Base-by-base conservation (phyloP, 2,113 vertebrate genomes). In the Elachura formosa region DNA sequence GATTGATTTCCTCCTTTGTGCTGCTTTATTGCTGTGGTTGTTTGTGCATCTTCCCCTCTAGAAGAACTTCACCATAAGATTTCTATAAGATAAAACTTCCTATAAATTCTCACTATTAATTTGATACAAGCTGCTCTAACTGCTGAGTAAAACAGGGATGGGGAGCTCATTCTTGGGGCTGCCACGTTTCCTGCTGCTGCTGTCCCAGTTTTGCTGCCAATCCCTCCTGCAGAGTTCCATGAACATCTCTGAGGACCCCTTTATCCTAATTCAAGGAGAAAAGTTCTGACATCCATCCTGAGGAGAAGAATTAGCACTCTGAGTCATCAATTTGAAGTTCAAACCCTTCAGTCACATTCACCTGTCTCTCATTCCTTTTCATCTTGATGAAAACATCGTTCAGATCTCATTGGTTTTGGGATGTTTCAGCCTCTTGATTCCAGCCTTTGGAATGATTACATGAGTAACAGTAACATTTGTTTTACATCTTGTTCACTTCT, bases 231-330 rank as follows among this genome's bases (percentile, higher is more conserved):
- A 28, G 17, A 52, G 19, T 9, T n/a, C 3, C 33, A 13, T 8
- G 40, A 17, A 2, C 6, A 0, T 24, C 1, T 8, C 58, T 49
- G 7, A 28, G 62, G 38, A 26, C 34, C 5, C n/a, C n/a, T n/a
- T n/a, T n/a, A n/a, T n/a, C n/a, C n/a, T n/a, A n/a, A n/a, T n/a
- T 66, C 3, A 6, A 41, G 18, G 40, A 2, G 38, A 4, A 10
- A 68, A 80, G 19, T 29, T 49, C 20, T 52, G 61, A 10, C 56
- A 17, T 11, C 28, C 51, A 78, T 28, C 21, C 63, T 26, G 11
- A 12, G 49, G 52, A 36, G 9, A 54, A 21, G 43, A n/a, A 22
- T 28, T 29, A 14, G 23, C 33, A 4, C 36, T 23, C 55, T 9
- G 22, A 78, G 51, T 20, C 21, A 51, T 33, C 4, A 2, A 6